Percentiles rank a stretch among this genome's conserved stretches.
Evolutionary conservation across 2,797 vertebrate species (phyloP).

Genomic region (Poecilia gillii): DNA sequence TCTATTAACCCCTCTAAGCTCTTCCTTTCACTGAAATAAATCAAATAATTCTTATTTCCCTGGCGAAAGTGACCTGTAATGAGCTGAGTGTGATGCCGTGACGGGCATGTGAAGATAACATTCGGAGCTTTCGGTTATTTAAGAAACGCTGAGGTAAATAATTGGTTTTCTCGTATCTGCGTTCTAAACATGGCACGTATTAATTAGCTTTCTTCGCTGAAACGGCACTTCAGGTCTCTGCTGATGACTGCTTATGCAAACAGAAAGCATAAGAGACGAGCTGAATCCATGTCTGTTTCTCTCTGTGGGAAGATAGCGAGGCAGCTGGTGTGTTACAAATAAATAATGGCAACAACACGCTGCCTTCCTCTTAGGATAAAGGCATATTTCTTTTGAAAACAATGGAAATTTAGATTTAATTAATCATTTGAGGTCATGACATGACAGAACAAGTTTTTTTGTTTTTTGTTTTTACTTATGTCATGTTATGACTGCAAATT

Average conservation of each 20-base stretch:
- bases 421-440: too few relatives aligned
- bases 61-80: slow-evolving; percentile 46
- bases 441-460: not conserved
- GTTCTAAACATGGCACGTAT: slow-evolving; percentile 46
- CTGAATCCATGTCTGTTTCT: slow-evolving; percentile 17
- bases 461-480: not conserved
- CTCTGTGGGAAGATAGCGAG: slow-evolving; percentile 12
- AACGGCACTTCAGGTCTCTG: slow-evolving; percentile 46
- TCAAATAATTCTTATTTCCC: slow-evolving; percentile 39
- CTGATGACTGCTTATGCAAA: slow-evolving; percentile 36
- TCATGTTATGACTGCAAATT: not conserved
- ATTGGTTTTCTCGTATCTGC: slow-evolving; percentile 68
- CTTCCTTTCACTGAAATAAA: slow-evolving; percentile 34
- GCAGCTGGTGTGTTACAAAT: slow-evolving; percentile 7
- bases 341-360: slow-evolving; percentile 2
- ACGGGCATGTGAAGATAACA: slow-evolving; percentile 27
- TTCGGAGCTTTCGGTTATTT: slow-evolving; percentile 48
- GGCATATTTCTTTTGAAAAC: not conserved
- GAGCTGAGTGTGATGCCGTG: slow-evolving; percentile 36
- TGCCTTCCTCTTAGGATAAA: not conserved
- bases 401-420: not conserved
- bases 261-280: slow-evolving; percentile 26
- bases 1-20: slow-evolving; percentile 48
- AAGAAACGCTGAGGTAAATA: slow-evolving; percentile 56
- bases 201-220: slow-evolving; percentile 65